A percentile compares a stretch with the other conserved stretches of the same genome.
phyloP scores from a whole-genome alignment of 2,113 vertebrate species.

The Gobiocypris rarus region DNA sequence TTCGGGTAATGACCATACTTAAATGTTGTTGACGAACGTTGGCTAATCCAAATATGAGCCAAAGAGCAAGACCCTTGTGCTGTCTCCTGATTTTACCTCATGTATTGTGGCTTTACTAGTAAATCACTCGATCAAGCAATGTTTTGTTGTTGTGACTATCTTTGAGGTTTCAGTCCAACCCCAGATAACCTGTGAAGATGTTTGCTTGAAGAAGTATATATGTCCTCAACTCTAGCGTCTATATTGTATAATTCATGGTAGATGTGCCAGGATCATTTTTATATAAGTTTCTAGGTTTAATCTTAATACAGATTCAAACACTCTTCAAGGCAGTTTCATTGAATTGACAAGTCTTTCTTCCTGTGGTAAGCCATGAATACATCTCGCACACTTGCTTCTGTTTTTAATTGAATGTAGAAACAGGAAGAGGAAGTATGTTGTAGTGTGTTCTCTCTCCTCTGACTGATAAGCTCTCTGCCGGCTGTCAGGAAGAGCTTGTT shows the following conservation, averaged over 20 bases:
- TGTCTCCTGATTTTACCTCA: not conserved
- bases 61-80: not conserved
- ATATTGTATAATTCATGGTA: not conserved
- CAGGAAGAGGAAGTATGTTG: constrained; percentile 48
- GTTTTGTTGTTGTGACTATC: not conserved
- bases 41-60: not conserved
- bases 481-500: constrained; percentile 30
- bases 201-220: not conserved
- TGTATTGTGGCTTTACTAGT: not conserved
- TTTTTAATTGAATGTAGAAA: constrained; percentile 37
- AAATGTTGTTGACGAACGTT: not conserved
- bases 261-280: not conserved
- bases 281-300: not conserved
- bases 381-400: constrained; percentile 21
- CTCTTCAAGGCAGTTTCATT: not conserved
- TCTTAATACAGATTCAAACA: not conserved
- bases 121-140: not conserved
- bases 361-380: constrained; percentile 33
- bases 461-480: constrained; percentile 29
- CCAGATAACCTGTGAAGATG: not conserved
- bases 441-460: constrained; percentile 15
- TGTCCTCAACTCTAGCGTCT: not conserved
- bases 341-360: constrained; percentile 15
- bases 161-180: not conserved
- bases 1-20: not conserved